Evolutionary conservation across 2,888 invertebrate species (phyloP).

Genomic region (Spilarctia lutea): DNA sequence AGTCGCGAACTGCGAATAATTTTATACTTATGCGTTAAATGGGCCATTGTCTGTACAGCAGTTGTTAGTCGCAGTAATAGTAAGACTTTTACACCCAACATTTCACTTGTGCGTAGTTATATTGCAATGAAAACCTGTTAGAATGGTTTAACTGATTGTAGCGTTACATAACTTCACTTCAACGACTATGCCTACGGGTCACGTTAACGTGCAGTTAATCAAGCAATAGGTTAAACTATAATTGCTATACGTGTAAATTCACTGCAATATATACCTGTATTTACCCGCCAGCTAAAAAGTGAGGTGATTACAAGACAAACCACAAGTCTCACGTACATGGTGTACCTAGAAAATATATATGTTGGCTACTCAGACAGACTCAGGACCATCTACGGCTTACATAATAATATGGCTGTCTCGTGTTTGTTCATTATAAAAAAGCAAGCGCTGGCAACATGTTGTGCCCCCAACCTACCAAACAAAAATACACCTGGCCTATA

Average conservation of each 20-base stretch:
- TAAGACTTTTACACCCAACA: slow-evolving; percentile 33
- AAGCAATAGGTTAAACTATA: slow-evolving; percentile 9
- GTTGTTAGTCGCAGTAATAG: slow-evolving; percentile 21
- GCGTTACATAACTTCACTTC: slow-evolving; percentile 39
- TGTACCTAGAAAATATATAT: too few species aligned
- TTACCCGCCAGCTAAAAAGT: too few species aligned
- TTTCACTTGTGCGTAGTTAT: slow-evolving; percentile 42
- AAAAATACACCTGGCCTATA: background rate
- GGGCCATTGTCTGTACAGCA: slow-evolving; percentile 31
- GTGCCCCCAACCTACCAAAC: too few species aligned
- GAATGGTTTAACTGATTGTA: slow-evolving; percentile 46
- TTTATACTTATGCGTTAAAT: slow-evolving; percentile 22
- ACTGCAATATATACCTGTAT: background rate
- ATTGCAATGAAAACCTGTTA: slow-evolving; percentile 47
- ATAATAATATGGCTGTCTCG: background rate
- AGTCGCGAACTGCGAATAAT: background rate
- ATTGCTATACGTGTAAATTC: background rate
- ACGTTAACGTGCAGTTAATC: slow-evolving; percentile 35
- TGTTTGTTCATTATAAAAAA: background rate
- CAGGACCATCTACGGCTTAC: too few species aligned
- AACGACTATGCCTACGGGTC: slow-evolving; percentile 26
- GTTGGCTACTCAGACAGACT: too few species aligned
- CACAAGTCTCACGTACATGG: too few species aligned
- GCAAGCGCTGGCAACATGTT: too few species aligned
- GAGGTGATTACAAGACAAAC: too few species aligned